Conservation (phyloP, 2,113 vertebrate species). For the Lichenostomus cassidix region DNA sequence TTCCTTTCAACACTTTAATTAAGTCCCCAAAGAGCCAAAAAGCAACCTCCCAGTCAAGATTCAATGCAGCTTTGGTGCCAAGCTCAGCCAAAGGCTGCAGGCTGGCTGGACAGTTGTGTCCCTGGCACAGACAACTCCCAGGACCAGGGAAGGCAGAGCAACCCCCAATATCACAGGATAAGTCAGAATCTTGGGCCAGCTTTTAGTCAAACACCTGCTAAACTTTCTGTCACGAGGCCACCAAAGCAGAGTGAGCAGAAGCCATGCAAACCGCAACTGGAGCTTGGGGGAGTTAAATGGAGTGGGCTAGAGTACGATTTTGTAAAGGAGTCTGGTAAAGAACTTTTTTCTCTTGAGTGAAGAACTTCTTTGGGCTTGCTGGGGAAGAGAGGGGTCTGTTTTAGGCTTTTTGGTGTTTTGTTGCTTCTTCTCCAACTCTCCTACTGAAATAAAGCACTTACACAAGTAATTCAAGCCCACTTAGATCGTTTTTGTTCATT, state of each 20-base stretch:
- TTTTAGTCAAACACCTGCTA: neutral
- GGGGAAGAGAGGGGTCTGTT: fast-evolving
- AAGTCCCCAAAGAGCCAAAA: neutral
- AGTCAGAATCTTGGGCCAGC: neutral
- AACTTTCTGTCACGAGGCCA: neutral
- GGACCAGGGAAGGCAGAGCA: neutral
- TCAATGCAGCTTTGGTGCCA: neutral
- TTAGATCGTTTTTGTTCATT: fast-evolving
- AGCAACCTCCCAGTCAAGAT: neutral
- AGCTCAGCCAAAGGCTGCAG: neutral
- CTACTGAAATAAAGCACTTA: neutral
- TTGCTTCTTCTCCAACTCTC: neutral
- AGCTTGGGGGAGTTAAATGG: neutral
- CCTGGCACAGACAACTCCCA: neutral
- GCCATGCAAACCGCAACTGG: neutral
- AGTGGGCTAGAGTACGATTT: neutral
- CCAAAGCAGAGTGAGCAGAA: neutral
- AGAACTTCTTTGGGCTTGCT: neutral
- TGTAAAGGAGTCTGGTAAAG: neutral
- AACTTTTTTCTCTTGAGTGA: neutral
- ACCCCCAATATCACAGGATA: too few species aligned
- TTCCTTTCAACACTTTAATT: neutral
- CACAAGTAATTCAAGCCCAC: neutral
- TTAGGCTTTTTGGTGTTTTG: neutral
- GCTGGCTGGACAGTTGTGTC: neutral